Evolutionary conservation across 2,797 vertebrate genomes (phyloP).

Genomic region (Sebastes taczanowskii): DNA sequence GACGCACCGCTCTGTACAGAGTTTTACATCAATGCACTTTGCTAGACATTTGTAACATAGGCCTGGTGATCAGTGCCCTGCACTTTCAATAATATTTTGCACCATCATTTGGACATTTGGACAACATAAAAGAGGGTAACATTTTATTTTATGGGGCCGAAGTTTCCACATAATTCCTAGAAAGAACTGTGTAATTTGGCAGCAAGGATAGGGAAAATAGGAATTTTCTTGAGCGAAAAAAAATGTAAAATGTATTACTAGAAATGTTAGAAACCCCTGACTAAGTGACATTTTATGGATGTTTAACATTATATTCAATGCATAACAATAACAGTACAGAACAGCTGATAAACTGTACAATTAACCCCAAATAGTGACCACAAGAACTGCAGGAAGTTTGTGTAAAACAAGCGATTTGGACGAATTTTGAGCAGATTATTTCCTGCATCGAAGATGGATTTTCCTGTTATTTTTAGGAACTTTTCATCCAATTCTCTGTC

Average conservation of each 20-base stretch:
- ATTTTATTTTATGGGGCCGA: too few species aligned
- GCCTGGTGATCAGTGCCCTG: neutral
- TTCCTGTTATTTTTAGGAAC: too few species aligned
- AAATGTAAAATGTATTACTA: too few species aligned
- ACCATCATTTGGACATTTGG: neutral
- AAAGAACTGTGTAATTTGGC: too few species aligned
- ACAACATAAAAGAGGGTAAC: neutral
- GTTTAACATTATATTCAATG: neutral
- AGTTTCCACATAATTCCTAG: too few species aligned
- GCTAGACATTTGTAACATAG: neutral
- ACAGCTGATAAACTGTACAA: neutral
- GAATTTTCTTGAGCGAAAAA: too few species aligned
- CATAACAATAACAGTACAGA: neutral
- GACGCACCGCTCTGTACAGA: neutral
- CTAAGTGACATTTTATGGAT: neutral
- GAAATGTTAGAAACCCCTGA: too few species aligned
- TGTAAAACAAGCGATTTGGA: neutral
- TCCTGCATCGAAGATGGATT: too few species aligned
- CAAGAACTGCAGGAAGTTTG: neutral
- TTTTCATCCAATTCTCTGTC: too few species aligned
- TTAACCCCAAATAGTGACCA: neutral
- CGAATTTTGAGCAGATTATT: neutral
- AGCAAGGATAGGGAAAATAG: too few species aligned
- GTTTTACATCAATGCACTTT: neutral
- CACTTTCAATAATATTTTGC: neutral